Evolutionary conservation across 2,888 invertebrate genomes (phyloP), one percentile per base, ranked within the genome.

Genomic region (Nomada fucata): DNA sequence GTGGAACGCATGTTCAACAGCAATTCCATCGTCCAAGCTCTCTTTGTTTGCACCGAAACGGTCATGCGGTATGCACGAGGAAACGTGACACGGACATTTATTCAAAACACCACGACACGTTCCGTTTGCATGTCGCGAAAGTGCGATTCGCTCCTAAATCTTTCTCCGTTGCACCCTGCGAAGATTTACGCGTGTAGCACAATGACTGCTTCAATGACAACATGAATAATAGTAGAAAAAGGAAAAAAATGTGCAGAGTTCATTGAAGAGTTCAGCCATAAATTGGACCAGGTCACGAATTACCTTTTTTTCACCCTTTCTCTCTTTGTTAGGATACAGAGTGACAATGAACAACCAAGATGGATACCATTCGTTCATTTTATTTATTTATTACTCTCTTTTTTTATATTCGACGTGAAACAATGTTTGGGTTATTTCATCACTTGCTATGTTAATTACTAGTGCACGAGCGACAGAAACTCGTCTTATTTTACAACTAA

Each of bases 61-160:
- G 68, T 59, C 72, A 50, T 52, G 59, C 75, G 65, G 52, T n/a
- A 26, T 55, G 70, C 53, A 72, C 63, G 72, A 65, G 72, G 76
- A 79, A 86, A 78, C 84, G 69, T 79, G 82, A 67, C 75, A 53
- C 47, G 67, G 53, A 79, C 76, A 82, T 86, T 86, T 79, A 84
- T 79, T 86, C 73, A 77, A 84, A 84, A 82, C 73, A 74, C 57
- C 68, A 20, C 50, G 47, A 64, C 76, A 59, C 65, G 59, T 82
- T 61, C 52, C 68, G 50, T 73, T 70, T 71, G 55, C 44, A 57
- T 76, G 55, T 73, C 74, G 71, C 65, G 47, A 68, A 86, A 75
- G 65, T 77, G 65, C 71, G 68, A 73, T 79, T 70, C 47, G 36
- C 73, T 23, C 68, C 55, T 84, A 76, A 74, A 83, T 78, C 63